Conservation (phyloP, 2,888 invertebrate genomes). For the Alloscopus bannaensis region DNA sequence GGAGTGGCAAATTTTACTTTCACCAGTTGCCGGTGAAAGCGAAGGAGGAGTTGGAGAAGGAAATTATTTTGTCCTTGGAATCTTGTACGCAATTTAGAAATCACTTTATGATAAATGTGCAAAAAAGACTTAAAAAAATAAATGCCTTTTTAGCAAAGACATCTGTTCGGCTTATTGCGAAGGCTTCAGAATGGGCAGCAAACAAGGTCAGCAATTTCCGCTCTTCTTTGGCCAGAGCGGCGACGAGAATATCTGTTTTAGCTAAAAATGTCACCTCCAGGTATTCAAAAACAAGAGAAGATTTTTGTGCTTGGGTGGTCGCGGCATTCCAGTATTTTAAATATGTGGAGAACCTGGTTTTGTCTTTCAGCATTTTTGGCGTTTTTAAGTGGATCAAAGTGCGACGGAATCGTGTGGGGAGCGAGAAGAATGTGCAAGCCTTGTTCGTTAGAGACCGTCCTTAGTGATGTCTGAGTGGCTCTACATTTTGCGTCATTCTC, state of each 20-base stretch:
- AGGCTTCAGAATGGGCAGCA: conserved; percentile 23
- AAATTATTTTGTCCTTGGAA: not conserved
- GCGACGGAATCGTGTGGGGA: not conserved
- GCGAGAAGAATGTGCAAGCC: conserved; percentile 5
- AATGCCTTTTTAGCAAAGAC: too few species aligned
- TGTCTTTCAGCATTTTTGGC: conserved; percentile 4
- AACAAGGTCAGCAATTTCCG: conserved; percentile 13
- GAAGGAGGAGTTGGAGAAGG: not conserved
- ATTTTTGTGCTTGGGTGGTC: not conserved
- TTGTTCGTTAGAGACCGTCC: not conserved
- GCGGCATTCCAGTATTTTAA: not conserved
- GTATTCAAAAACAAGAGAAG: conserved; percentile 2
- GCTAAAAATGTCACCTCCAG: conserved; percentile 25
- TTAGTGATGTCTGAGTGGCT: too few species aligned
- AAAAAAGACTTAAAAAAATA: not conserved
- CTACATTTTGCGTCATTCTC: too few species aligned
- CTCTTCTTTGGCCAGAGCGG: conserved; percentile 1
- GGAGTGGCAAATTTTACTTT: conserved; percentile 50
- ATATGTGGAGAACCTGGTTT: too few species aligned
- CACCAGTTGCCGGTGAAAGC: conserved; percentile 16
- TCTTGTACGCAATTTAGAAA: not conserved
- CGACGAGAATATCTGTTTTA: not conserved
- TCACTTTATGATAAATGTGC: not conserved
- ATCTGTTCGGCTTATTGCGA: not conserved
- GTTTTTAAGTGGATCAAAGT: not conserved